Percentiles rank a stretch among this genome's conserved stretches.
Evolutionary conservation across 2,797 vertebrate species (phyloP).

Genomic region (Sylvia borin): DNA sequence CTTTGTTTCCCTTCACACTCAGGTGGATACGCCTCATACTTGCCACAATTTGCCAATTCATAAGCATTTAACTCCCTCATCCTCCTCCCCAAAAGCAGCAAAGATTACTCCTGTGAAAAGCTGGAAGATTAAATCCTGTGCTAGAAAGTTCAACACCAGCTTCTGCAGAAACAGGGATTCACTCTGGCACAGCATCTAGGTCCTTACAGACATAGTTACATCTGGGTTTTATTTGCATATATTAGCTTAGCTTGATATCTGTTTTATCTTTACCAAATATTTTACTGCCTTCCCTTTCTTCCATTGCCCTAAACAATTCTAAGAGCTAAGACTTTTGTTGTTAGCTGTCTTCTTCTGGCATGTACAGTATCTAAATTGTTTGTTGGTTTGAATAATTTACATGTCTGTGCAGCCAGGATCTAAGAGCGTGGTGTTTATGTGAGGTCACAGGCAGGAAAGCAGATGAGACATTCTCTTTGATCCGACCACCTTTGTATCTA

Average conservation of each 20-base stretch:
- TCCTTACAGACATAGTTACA: background rate
- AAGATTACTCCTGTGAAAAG: background rate
- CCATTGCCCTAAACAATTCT: background rate
- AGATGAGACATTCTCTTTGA: constrained; percentile 37
- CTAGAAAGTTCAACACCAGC: background rate
- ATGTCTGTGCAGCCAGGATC: background rate
- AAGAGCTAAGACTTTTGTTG: background rate
- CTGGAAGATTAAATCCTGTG: background rate
- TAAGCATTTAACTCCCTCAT: background rate
- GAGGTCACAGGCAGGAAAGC: background rate
- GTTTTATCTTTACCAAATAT: background rate
- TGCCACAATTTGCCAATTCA: background rate
- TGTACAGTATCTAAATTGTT: background rate
- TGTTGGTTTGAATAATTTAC: constrained; percentile 44
- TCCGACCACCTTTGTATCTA: constrained; percentile 20
- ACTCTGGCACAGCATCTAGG: background rate
- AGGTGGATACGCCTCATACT: background rate
- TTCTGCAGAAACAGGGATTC: background rate
- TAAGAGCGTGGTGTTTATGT: background rate
- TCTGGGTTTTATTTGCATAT: background rate
- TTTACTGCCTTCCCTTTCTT: background rate
- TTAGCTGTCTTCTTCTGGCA: background rate
- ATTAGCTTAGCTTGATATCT: background rate
- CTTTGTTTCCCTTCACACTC: background rate
- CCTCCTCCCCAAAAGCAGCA: background rate